These are phyloP conservation scores for Trididemnum nubilum DNA, from an alignment of 23 tunicate species.

Conservation along the genomic window DNA sequence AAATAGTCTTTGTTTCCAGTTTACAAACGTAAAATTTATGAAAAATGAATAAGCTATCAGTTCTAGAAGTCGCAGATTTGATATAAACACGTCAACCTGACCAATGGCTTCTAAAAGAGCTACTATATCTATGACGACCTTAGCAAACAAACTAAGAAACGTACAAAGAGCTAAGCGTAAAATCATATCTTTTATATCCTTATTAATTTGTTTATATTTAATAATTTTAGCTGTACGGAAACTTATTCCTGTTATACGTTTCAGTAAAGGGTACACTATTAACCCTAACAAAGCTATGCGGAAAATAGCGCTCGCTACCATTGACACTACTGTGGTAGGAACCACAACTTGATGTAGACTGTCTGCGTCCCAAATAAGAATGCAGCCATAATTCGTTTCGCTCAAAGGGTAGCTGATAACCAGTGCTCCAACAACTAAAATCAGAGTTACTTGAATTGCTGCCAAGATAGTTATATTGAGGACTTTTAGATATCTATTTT, in stretches of 20 bases:
- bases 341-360: neutral
- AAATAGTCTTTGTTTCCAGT: constrained; percentile 22
- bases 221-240: neutral
- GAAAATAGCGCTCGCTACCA: neutral
- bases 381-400: constrained; percentile 8
- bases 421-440: neutral
- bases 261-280: neutral
- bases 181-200: neutral
- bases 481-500: neutral
- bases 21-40: constrained; percentile 2
- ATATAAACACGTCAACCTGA: neutral
- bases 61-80: constrained; percentile 1
- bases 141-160: neutral
- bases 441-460: neutral
- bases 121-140: neutral
- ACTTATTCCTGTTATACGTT: neutral
- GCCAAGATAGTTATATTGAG: neutral
- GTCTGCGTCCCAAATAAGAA: neutral
- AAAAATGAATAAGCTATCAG: neutral
- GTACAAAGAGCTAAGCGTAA: constrained; percentile 6
- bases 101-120: neutral
- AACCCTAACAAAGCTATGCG: neutral
- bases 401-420: neutral
- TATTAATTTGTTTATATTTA: neutral
- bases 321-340: neutral